Percentiles rank a stretch among this genome's conserved stretches.
phyloP scores from a whole-genome alignment of 2,888 invertebrate species.

The Pyrrhosoma nymphula region DNA sequence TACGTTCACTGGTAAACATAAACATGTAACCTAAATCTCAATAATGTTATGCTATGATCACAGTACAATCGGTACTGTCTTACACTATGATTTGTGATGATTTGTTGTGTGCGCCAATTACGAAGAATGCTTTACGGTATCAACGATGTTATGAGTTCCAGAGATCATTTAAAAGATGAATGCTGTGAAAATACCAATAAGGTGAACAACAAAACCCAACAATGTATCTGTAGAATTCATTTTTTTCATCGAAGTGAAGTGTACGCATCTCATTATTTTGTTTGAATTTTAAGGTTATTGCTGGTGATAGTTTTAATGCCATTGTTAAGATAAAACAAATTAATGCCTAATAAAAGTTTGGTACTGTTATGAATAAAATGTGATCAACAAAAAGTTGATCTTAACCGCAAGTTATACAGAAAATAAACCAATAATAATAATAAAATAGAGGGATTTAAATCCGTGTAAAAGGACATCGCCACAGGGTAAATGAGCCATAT shows the following conservation, averaged over 20 bases:
- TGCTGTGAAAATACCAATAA: neutral
- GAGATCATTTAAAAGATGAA: neutral
- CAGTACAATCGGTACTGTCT: neutral
- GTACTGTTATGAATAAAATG: constrained; percentile 27
- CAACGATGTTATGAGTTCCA: neutral
- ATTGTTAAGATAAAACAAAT: constrained; percentile 45
- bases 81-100: neutral
- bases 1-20: too few species aligned
- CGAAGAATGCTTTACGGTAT: neutral
- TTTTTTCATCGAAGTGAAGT: neutral
- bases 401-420: constrained; percentile 40
- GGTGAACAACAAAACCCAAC: neutral
- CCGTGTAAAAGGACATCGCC: constrained; percentile 56
- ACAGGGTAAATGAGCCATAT: constrained; percentile 64
- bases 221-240: neutral
- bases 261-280: neutral
- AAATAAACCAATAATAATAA: constrained; percentile 43
- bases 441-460: constrained; percentile 38
- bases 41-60: neutral
- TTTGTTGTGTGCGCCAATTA: neutral
- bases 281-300: constrained; percentile 31
- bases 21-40: too few species aligned
- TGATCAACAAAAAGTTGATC: constrained; percentile 11
- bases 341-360: constrained; percentile 30
- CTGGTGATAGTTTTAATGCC: constrained; percentile 30